phyloP scores from a whole-genome alignment of 2,888 invertebrate genomes.

The Xestoiulus laeticollis region DNA sequence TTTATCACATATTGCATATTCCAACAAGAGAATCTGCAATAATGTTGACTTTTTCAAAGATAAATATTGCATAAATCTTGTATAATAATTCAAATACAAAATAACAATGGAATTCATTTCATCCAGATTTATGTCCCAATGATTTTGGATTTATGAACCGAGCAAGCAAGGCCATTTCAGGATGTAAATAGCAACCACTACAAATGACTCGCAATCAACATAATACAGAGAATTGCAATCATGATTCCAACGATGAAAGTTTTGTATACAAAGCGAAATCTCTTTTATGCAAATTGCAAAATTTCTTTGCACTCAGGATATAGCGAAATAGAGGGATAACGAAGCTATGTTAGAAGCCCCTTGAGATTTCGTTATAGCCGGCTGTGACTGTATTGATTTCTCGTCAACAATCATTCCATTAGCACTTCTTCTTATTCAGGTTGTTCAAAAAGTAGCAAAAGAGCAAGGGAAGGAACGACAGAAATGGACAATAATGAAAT shows the following conservation, averaged over 20 bases:
- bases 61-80: no score
- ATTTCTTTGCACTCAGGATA: slow-evolving; percentile 5
- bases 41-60: no score
- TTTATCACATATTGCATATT: no score
- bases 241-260: background rate
- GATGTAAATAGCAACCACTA: no score
- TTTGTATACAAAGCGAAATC: background rate
- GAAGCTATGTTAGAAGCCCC: background rate
- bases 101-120: no score
- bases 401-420: slow-evolving; percentile 37
- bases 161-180: no score
- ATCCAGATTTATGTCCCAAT: no score
- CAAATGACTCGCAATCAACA: background rate
- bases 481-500: background rate
- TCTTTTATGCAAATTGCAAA: background rate
- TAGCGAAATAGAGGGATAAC: background rate
- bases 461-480: background rate
- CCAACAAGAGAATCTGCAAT: no score
- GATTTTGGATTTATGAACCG: no score
- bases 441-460: background rate
- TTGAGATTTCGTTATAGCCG: slow-evolving; percentile 3
- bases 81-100: no score
- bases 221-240: background rate
- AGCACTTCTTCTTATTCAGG: background rate
- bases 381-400: slow-evolving; percentile 31